Base-by-base conservation (phyloP, 2,888 invertebrate genomes). In the Peribatodes rhomboidaria region DNA sequence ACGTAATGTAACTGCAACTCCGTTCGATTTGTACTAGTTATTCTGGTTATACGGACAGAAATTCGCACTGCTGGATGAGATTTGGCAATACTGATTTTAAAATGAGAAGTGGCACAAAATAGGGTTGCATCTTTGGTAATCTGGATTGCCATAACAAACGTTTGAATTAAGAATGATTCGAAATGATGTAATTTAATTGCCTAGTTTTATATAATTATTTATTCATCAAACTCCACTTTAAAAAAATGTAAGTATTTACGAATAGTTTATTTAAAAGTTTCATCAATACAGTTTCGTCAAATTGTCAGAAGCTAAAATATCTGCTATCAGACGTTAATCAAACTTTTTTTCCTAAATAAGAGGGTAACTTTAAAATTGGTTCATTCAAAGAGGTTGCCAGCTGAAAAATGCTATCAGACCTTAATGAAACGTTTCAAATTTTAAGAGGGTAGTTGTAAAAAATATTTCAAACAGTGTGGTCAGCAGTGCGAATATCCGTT, bases 1-100 rank as follows among this genome's bases (percentile, higher is more conserved):
- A 63, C 54, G 78, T 75, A 80, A 82, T 80, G 80, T 78, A 80
- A 77, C 71, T 74, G 83, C 74, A 77, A 82, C 77, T 77, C 74
- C 77, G 76, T 79, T 78, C 70, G 77, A 82, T 75, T 79, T 80
- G 75, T 80, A 81, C 78, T 81, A 79, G 74, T 73, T 81, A 83
- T 81, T 60, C 81, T 81, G 76, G 75, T 82, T 83, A 80, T 75
- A 52, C 53, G 69, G 71, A 74, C 75, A 76, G 69, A 80, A 81
- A 76, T 81, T 80, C 79, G 84, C 84, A 84, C 80, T 75, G 56
- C 68, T 70, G 60, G 18, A 22, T 4, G 22, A 11, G 20, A 14
- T 27, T 35, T 31, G 37, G 42, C 37, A 47, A 47, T 61, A 47
- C 33, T 46, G 22, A 27, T n/a, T 35, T 49, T 53, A 35, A 16